Evolutionary conservation across 2,888 invertebrate species (phyloP).

Genomic region (Erynnis tages): DNA sequence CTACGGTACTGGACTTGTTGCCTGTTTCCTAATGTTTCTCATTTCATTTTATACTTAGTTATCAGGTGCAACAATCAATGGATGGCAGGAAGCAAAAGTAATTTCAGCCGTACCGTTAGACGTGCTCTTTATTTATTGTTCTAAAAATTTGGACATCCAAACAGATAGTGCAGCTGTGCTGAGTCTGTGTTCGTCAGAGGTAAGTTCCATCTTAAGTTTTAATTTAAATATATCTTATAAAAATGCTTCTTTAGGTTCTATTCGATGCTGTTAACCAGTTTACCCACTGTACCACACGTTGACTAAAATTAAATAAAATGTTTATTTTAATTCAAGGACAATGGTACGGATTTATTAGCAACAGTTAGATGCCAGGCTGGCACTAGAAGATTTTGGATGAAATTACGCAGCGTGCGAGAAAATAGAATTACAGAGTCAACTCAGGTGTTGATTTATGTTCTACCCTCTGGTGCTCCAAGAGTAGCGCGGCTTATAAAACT

Average conservation of each 20-base stretch:
- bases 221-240: too few species aligned
- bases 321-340: slow-evolving; percentile 47
- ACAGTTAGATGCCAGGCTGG: slow-evolving; percentile 97
- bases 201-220: slow-evolving; percentile 35
- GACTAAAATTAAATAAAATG: too few species aligned
- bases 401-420: slow-evolving; percentile 84
- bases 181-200: slow-evolving; percentile 67
- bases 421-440: slow-evolving; percentile 43
- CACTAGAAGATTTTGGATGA: slow-evolving; percentile 93
- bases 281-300: too few species aligned
- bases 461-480: slow-evolving; percentile 70
- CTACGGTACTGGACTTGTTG: too few species aligned
- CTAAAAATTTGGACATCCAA: slow-evolving; percentile 55
- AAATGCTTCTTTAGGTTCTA: too few species aligned
- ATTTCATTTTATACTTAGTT: slow-evolving; percentile 59
- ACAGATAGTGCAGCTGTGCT: slow-evolving; percentile 70
- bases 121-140: slow-evolving; percentile 68
- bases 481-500: slow-evolving; percentile 64
- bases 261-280: too few species aligned
- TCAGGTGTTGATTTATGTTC: slow-evolving; percentile 57
- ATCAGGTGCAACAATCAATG: slow-evolving; percentile 58
- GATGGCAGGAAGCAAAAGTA: slow-evolving; percentile 68
- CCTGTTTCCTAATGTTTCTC: too few species aligned
- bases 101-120: slow-evolving; percentile 69
- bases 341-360: slow-evolving; percentile 78